Evolutionary conservation across 2,113 vertebrate species (phyloP).

Genomic region (Rhinopomastus cyanomelas): DNA sequence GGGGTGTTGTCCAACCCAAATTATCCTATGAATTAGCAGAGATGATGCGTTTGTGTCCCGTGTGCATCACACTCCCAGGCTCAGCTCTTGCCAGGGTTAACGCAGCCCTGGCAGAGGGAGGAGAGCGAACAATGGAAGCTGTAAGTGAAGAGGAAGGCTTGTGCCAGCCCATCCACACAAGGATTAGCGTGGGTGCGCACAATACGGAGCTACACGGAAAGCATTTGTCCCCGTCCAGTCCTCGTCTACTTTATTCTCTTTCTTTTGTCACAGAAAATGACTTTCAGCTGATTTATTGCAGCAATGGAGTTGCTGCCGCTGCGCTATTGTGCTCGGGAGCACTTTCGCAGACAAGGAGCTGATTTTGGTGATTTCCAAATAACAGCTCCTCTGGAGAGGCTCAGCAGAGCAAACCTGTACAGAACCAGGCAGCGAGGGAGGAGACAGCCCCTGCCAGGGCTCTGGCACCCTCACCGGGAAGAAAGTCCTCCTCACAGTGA

Average conservation of each 20-base stretch:
- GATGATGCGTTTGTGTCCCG: too few relatives aligned
- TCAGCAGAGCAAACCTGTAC: background rate
- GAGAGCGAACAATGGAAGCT: background rate
- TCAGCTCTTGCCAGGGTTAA: background rate
- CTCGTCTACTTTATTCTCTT: background rate
- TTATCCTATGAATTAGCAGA: background rate
- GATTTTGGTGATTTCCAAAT: background rate
- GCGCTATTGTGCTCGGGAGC: background rate
- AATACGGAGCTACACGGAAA: background rate
- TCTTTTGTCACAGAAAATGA: background rate
- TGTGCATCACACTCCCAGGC: background rate
- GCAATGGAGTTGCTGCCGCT: background rate
- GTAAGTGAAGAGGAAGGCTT: background rate
- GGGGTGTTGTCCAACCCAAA: too few relatives aligned
- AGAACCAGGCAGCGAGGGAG: background rate
- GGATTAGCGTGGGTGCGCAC: background rate
- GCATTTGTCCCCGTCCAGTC: background rate
- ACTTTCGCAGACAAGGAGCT: background rate
- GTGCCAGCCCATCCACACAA: background rate
- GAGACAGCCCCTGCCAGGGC: too few relatives aligned
- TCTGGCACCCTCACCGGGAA: background rate
- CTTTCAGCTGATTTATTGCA: background rate
- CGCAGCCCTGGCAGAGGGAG: background rate
- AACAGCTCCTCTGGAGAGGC: background rate
- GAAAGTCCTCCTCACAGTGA: too few relatives aligned